Percentiles rank a stretch among this genome's conserved stretches.
These are phyloP conservation scores for Onychomys torridus DNA, from an alignment of 2,797 vertebrate species.

Conservation along the genomic window DNA sequence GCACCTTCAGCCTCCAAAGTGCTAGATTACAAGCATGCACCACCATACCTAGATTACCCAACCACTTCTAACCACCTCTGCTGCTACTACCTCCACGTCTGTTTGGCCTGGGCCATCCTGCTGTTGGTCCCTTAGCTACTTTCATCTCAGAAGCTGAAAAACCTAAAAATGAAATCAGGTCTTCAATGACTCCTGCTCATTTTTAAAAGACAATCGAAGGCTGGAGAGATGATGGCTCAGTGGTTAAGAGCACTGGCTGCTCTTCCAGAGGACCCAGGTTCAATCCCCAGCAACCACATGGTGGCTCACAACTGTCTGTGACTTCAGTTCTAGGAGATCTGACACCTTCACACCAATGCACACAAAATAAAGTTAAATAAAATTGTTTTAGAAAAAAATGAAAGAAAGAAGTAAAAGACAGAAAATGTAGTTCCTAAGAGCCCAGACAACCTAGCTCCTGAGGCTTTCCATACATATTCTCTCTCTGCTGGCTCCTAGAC, in stretches of 20 bases:
- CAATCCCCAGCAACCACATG: too few relatives aligned
- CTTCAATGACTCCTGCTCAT: neutral
- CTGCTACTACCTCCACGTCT: neutral
- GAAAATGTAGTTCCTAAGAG: neutral
- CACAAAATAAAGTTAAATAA: too few relatives aligned
- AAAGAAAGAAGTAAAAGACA: too few relatives aligned
- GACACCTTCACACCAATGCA: too few relatives aligned
- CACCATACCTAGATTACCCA: neutral
- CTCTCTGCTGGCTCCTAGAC: neutral
- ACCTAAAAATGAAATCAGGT: conserved; percentile 18
- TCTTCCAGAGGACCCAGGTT: too few relatives aligned
- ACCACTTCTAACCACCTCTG: neutral
- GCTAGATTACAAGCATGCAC: neutral
- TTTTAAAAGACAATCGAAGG: neutral
- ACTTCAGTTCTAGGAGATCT: too few relatives aligned
- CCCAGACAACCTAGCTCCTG: neutral
- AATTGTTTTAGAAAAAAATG: too few relatives aligned
- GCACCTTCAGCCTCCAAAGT: neutral
- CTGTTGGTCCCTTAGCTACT: neutral
- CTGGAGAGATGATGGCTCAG: too few relatives aligned
- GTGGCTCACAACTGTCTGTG: too few relatives aligned
- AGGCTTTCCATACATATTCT: neutral
- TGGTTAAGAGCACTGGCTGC: too few relatives aligned
- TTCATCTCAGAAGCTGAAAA: conserved; percentile 6
- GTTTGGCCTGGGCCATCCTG: neutral